phyloP scores from a whole-genome alignment of 2,797 vertebrate genomes.

The Odontamblyopus lacepedii region DNA sequence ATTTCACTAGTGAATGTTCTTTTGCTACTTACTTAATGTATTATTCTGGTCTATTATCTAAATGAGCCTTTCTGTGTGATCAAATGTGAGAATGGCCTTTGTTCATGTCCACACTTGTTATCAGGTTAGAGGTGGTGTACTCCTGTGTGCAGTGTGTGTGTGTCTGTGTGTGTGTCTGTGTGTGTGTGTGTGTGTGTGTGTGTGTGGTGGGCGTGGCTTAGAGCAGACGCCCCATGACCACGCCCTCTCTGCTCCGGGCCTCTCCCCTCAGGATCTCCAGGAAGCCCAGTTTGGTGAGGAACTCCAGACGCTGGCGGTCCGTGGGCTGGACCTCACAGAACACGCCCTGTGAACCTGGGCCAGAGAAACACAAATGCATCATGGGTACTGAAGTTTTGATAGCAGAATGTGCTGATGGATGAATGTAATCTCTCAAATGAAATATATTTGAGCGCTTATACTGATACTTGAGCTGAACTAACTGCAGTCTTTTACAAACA shows the following conservation, averaged over 20 bases:
- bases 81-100: background rate
- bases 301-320: conserved; percentile 80
- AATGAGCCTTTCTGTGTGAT: too few relatives aligned
- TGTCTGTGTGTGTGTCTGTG: conserved; percentile 13
- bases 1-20: too few relatives aligned
- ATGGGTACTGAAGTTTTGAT: background rate
- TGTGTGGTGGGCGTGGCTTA: conserved; percentile 45
- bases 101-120: background rate
- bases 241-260: conserved; percentile 68
- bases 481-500: too few relatives aligned
- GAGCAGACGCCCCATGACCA: conserved; percentile 83
- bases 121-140: too few relatives aligned
- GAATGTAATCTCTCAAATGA: too few relatives aligned
- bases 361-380: background rate
- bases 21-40: too few relatives aligned
- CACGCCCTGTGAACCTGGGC: conserved; percentile 83
- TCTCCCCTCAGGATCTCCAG: conserved; percentile 82
- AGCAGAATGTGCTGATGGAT: background rate
- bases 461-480: too few relatives aligned
- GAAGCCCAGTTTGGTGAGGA: conserved; percentile 86
- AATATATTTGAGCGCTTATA: too few relatives aligned
- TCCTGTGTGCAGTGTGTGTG: background rate
- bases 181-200: too few relatives aligned
- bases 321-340: conserved; percentile 84
- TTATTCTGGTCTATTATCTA: too few relatives aligned